Base-by-base conservation (phyloP, 2,888 invertebrate genomes). In the Tetranychus piercei region DNA sequence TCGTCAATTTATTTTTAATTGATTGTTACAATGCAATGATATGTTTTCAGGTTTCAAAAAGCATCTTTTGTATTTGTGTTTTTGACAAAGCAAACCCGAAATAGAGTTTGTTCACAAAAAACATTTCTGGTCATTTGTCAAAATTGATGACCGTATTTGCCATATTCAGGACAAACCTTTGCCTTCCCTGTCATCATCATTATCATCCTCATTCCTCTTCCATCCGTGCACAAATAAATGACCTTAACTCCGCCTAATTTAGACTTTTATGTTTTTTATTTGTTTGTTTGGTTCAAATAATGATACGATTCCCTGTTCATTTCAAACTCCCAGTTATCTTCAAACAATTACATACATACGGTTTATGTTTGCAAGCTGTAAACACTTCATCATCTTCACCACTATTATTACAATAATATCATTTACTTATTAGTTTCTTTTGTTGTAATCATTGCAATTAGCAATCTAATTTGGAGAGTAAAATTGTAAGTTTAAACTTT, bases 171-270 rank as follows among this genome's bases (percentile, higher is more conserved):
- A 5, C 34, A 55, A 55, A 55, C 55, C 55, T 55, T 55, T 55
- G 9, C 55, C 55, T 34, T 55, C 9, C 55, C 15, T 55, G 9
- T 55, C 55, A 55, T 55, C 55, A 55, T 55, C 15, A 9, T 55
- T 15, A 55, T 6, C 55, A 55, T 55, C 15, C 55, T 7, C 5
- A 6, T 55, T 15, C 55, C 15, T 55, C 55, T 15, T 55, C 6
- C 67, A 67, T 67, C n/a, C n/a, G 67, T 22, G n/a, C 67, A 22
- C 65, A 67, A 67, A 67, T 67, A n/a, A 67, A 67, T 67, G 67
- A 67, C 67, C 22, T 67, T 22, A 22, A 18, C n/a, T 67, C 67
- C 67, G 9, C 20, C 67, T 22, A 64, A 34, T 34, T 34, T 34
- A 3, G 34, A 34, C 34, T 34, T 34, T 34, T 34, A 34, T 34